Evolutionary conservation across 2,797 vertebrate species (phyloP).

Genomic region (Silurus lanzhouensis): DNA sequence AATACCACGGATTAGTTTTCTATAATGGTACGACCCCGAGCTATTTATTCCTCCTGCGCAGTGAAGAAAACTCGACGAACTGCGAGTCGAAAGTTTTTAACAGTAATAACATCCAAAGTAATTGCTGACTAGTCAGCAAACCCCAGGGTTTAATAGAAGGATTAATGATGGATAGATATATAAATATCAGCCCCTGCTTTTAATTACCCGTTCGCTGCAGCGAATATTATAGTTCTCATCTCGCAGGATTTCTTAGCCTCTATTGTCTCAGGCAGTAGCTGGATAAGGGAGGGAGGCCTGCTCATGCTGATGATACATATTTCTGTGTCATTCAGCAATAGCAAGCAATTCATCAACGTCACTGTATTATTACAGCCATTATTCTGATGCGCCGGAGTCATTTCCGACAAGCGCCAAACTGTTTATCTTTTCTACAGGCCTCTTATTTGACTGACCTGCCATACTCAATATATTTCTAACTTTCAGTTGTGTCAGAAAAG

Average conservation of each 20-base stretch:
- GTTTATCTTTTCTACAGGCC: conserved; percentile 63
- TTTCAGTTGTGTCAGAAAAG: neutral
- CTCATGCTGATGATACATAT: conserved; percentile 31
- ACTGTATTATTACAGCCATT: conserved; percentile 68
- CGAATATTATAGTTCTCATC: conserved; percentile 23
- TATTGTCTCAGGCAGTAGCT: conserved; percentile 9
- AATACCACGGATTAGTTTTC: neutral
- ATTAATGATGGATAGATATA: conserved; percentile 33
- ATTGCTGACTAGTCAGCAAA: conserved; percentile 30
- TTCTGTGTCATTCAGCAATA: conserved; percentile 50
- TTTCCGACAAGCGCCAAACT: conserved; percentile 64
- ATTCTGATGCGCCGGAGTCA: conserved; percentile 66
- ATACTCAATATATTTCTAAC: neutral
- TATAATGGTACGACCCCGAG: neutral
- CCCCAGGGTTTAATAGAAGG: neutral
- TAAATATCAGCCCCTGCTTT: conserved; percentile 20
- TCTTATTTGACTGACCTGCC: conserved; percentile 35
- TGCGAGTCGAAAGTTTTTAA: conserved; percentile 21
- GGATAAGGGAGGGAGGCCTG: neutral
- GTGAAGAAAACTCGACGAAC: conserved; percentile 22
- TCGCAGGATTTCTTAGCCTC: neutral
- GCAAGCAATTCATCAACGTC: conserved; percentile 69
- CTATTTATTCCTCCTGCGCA: neutral
- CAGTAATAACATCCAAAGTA: conserved; percentile 26
- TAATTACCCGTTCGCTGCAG: conserved; percentile 22